Base-by-base conservation (phyloP, 2,888 invertebrate genomes). In the Lasius platythorax region DNA sequence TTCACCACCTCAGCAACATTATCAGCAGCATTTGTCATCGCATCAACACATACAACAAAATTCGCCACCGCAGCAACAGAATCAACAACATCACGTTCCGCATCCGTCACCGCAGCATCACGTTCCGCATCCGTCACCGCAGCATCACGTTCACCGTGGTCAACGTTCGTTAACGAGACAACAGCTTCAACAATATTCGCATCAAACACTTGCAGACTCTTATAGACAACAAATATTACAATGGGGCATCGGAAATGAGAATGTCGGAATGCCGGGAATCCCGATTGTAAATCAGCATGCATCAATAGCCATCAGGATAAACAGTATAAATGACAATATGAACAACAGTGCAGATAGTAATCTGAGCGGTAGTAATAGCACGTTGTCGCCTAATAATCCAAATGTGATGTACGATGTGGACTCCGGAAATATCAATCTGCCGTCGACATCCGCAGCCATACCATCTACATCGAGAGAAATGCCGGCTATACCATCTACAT, bases 281-380 rank as follows among this genome's bases (percentile, higher is more conserved):
- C 88, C 88, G 0, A 75, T 87, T 4, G 91, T 92, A 11, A 93
- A 79, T 96, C 96, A 33, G 96, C 46, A 96, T 86, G 97, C 97
- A 4, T 96, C 96, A 63, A 96, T 96, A 66, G 96, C 96, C 43
- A 9, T 53, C 8, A 53, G 28, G 18, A 40, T 68, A 28, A 76
- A 23, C 23, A 23, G 0, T 23, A 23, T 23, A 23, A 23, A 23
- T 23, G 23, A 23, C 23, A 23, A 23, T 23, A 23, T 23, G 23
- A 23, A 23, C 23, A 23, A 23, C 23, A 23, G 23, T 23, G 23
- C 0, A 23, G 23, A 23, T 23, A 23, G 23, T 23, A 23, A 23
- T 23, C 79, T 76, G 28, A 72, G 15, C 2, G 72, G 12, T 9
- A 76, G 76, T 3, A 56, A 89, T 91, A 76, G 96, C 97, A 92